Evolutionary conservation across 2,888 invertebrate species (phyloP).

Genomic region (Carcina quercana): DNA sequence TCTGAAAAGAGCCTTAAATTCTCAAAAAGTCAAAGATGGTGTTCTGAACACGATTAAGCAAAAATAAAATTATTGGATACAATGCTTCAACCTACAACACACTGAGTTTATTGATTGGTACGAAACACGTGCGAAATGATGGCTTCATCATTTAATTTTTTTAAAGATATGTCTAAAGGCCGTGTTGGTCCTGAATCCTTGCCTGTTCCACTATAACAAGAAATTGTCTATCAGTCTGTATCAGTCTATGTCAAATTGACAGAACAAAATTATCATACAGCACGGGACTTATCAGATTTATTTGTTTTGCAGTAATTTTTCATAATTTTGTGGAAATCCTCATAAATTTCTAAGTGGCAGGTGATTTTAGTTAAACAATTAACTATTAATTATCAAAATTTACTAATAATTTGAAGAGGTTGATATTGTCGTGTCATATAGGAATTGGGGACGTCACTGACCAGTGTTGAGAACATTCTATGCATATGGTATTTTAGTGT

Average conservation of each 20-base stretch:
- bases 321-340: conserved; percentile 1
- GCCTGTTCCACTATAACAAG: no score
- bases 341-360: conserved; percentile 28
- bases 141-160: no score
- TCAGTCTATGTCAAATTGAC: conserved; percentile 29
- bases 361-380: conserved; percentile 13
- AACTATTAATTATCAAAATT: background rate
- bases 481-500: conserved; percentile 22
- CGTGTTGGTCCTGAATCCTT: no score
- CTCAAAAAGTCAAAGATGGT: no score
- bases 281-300: conserved; percentile 47
- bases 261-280: conserved; percentile 30
- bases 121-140: no score
- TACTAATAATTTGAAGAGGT: background rate
- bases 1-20: no score
- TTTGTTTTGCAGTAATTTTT: conserved; percentile 34
- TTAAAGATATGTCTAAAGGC: no score
- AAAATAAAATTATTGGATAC: no score
- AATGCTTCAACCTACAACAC: no score
- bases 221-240: no score
- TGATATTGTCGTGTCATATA: background rate
- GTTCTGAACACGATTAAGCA: no score
- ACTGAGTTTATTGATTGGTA: no score
- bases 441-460: conserved; percentile 4
- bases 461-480: conserved; percentile 10